A percentile compares a stretch with the other conserved stretches of the same genome.
Evolutionary conservation across 1,140 invertebrate species (phyloP).

Genomic region (Scaptomyza montana): DNA sequence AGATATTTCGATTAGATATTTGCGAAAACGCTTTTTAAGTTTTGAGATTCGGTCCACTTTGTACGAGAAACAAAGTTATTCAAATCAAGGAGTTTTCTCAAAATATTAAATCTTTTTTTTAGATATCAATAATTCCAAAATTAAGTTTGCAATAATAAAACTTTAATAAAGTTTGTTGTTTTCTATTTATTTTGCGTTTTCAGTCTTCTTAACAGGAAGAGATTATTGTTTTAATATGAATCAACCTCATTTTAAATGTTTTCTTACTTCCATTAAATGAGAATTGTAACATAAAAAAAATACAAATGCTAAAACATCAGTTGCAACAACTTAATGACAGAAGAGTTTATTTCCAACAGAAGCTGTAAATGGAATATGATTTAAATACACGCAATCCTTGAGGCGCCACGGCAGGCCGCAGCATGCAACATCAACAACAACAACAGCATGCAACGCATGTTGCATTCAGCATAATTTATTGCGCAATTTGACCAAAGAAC

Average conservation of each 20-base stretch:
- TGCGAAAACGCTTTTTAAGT: too few species aligned
- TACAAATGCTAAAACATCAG: background rate
- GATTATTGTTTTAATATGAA: too few species aligned
- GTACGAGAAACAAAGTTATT: too few species aligned
- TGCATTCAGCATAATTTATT: conserved; percentile 57
- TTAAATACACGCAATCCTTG: conserved; percentile 69
- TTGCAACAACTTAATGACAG: background rate
- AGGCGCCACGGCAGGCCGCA: conserved; percentile 51
- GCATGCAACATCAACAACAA: background rate
- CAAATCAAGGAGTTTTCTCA: too few species aligned
- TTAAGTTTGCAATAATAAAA: too few species aligned
- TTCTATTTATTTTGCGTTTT: too few species aligned
- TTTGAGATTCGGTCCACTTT: too few species aligned
- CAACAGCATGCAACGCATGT: conserved; percentile 2
- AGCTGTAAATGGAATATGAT: conserved; percentile 66
- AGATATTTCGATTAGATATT: too few species aligned
- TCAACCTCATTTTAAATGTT: background rate
- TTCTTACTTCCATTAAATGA: conserved; percentile 1
- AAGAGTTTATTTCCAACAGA: conserved; percentile 39
- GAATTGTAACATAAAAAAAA: background rate
- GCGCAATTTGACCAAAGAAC: conserved; percentile 51
- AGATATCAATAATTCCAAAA: too few species aligned
- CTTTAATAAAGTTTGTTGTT: too few species aligned
- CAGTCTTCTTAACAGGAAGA: too few species aligned
- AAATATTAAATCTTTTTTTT: too few species aligned